These are phyloP conservation scores for Trichopoda pennipes DNA, from an alignment of 2,888 invertebrate species.

Conservation along the genomic window DNA sequence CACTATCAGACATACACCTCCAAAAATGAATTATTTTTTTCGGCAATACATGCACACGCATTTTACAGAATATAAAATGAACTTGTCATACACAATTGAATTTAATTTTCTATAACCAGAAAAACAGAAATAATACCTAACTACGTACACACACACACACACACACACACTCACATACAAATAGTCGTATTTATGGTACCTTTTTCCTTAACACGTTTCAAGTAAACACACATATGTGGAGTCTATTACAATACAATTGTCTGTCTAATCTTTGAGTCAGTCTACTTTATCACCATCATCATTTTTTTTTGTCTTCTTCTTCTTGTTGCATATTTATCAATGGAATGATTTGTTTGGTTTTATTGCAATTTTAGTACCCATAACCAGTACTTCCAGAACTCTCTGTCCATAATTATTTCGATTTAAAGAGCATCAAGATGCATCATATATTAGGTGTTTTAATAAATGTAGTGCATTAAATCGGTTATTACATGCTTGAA, in stretches of 20 bases:
- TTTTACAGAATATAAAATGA: slow-evolving; percentile 74
- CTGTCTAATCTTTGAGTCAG: slow-evolving; percentile 43
- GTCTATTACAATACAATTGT: slow-evolving; percentile 31
- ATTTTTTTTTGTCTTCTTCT: slow-evolving; percentile 9
- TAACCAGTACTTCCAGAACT: not conserved
- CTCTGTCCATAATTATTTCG: not conserved
- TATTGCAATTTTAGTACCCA: slow-evolving; percentile 47
- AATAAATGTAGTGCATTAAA: slow-evolving; percentile 58
- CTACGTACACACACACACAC: slow-evolving; percentile 2
- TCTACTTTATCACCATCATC: slow-evolving; percentile 33
- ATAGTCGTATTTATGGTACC: not conserved
- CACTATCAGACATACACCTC: no score
- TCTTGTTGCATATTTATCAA: slow-evolving; percentile 42
- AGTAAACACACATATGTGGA: not conserved
- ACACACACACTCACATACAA: not conserved
- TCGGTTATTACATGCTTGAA: not conserved
- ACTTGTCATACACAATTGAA: slow-evolving; percentile 79
- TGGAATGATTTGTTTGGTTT: slow-evolving; percentile 52
- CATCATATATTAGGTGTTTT: slow-evolving; percentile 56
- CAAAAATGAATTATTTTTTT: no score
- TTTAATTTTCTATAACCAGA: slow-evolving; percentile 76
- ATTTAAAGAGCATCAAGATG: slow-evolving; percentile 48
- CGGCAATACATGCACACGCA: slow-evolving; percentile 12
- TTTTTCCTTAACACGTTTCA: not conserved
- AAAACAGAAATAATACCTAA: not conserved